Evolutionary conservation across 2,888 invertebrate species (phyloP).

Genomic region (Coenonympha arcania): DNA sequence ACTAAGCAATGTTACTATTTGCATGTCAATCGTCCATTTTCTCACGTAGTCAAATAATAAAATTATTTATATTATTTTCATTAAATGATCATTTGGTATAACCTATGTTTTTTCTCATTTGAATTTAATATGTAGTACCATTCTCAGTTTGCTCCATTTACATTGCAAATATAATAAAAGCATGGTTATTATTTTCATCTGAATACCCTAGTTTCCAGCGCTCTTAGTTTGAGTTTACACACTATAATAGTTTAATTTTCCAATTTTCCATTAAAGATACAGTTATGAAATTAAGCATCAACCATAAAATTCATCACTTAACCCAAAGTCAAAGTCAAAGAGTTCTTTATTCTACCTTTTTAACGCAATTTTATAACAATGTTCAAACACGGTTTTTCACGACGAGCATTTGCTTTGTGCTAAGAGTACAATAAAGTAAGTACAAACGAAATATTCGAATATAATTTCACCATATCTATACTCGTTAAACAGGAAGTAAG

Average conservation of each 20-base stretch:
- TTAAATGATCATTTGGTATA: no score
- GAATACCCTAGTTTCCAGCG: neutral
- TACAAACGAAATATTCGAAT: no score
- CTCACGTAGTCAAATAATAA: no score
- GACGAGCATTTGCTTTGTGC: no score
- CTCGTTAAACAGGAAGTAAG: no score
- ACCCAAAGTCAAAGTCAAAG: neutral
- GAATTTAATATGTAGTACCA: neutral
- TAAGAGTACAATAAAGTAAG: no score
- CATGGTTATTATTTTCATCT: slow-evolving; percentile 6
- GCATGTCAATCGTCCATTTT: no score
- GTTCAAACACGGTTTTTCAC: no score
- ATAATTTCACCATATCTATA: no score
- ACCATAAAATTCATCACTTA: neutral
- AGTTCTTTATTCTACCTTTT: neutral
- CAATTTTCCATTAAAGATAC: no score
- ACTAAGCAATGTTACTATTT: no score
- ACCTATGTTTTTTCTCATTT: neutral
- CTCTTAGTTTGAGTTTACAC: neutral
- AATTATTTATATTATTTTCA: no score
- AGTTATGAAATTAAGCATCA: neutral
- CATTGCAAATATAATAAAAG: slow-evolving; percentile 1
- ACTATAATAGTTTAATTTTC: neutral
- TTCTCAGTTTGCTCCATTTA: neutral
- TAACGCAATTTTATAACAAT: neutral